Conservation (phyloP, 2,113 vertebrate species). For the Otocyon megalotis region DNA sequence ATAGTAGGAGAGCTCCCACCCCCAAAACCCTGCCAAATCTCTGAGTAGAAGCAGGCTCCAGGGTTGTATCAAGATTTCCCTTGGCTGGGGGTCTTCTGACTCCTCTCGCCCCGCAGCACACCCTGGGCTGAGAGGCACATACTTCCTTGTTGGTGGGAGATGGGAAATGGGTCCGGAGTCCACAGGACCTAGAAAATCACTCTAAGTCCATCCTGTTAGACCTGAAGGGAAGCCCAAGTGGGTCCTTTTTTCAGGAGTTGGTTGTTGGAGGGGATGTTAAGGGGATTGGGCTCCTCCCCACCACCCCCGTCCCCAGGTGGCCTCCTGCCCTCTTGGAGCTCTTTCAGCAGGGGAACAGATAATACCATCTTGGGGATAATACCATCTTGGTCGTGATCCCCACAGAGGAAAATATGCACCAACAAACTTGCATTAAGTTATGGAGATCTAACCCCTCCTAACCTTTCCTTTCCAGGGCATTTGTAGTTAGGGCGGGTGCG, state of each 20-base stretch:
- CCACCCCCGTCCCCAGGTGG: neutral
- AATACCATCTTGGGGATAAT: neutral
- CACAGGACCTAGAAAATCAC: neutral
- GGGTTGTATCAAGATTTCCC: too few relatives aligned
- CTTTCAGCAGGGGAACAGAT: neutral
- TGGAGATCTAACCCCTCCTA: neutral
- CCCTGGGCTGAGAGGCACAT: neutral
- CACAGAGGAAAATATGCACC: neutral
- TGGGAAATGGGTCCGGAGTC: neutral
- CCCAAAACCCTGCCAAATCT: neutral
- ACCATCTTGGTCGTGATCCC: neutral
- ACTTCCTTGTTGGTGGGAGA: neutral
- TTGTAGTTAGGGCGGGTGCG: neutral
- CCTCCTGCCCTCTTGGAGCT: neutral
- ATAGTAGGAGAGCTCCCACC: neutral
- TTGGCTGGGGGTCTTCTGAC: neutral
- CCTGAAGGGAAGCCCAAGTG: neutral
- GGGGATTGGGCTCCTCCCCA: neutral
- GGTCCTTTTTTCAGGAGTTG: neutral
- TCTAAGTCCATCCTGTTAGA: neutral
- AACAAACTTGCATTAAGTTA: neutral
- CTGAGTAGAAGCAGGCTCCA: neutral
- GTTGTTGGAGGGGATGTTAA: neutral
- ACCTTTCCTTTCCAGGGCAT: neutral
- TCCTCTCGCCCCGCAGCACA: fast-evolving